Percentiles rank a stretch among this genome's conserved stretches.
These are phyloP conservation scores for Pandemis corylana DNA, from an alignment of 2,888 invertebrate genomes.

Conservation along the genomic window DNA sequence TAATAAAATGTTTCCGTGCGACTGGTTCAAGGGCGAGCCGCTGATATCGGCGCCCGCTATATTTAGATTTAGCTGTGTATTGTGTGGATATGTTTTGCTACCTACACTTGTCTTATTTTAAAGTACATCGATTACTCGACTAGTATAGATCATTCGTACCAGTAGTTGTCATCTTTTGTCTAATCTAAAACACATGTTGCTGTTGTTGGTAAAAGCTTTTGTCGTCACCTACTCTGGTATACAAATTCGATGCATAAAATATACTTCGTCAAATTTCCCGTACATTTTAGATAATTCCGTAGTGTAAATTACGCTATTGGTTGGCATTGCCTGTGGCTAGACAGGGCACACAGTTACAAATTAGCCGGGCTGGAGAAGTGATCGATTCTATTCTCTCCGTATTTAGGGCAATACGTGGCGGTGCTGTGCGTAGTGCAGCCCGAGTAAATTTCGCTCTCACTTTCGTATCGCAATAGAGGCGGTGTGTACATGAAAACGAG, in stretches of 20 bases:
- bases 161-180: background rate
- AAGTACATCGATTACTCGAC: background rate
- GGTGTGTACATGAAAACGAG: slow-evolving; percentile 82
- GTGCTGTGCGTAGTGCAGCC: slow-evolving; percentile 72
- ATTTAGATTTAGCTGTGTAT: slow-evolving; percentile 84
- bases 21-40: slow-evolving; percentile 85
- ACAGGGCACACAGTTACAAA: slow-evolving; percentile 14
- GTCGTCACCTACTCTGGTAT: background rate
- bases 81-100: slow-evolving; percentile 71
- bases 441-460: slow-evolving; percentile 82
- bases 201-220: background rate
- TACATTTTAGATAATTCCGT: background rate
- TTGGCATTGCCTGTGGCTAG: background rate
- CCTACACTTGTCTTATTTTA: slow-evolving; percentile 58
- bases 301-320: background rate
- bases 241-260: background rate
- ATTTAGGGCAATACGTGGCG: slow-evolving; percentile 70
- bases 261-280: background rate
- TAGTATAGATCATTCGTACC: background rate
- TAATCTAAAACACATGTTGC: background rate
- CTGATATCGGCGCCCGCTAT: slow-evolving; percentile 85
- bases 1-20: slow-evolving; percentile 86
- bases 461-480: slow-evolving; percentile 80
- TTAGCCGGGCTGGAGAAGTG: slow-evolving; percentile 50
- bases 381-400: slow-evolving; percentile 67